These are phyloP conservation scores for Betta splendens DNA, from an alignment of 2,797 vertebrate genomes.

Conservation along the genomic window DNA sequence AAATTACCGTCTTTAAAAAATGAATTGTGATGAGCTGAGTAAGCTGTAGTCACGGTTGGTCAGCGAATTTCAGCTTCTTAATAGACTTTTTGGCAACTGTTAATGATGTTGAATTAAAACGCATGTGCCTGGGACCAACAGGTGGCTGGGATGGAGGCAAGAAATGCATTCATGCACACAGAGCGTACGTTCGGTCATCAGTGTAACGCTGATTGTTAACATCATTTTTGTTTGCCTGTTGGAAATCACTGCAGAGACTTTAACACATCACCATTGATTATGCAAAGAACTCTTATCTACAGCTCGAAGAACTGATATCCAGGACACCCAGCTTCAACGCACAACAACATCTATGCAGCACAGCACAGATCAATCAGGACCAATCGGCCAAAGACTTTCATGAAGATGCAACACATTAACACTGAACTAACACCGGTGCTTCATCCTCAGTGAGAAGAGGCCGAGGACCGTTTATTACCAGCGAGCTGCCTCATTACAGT, in stretches of 20 bases:
- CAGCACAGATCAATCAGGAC: not conserved
- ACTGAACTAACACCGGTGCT: not conserved
- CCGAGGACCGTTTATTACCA: not conserved
- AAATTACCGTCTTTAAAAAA: no score
- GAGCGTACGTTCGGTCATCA: not conserved
- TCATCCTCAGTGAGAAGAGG: not conserved
- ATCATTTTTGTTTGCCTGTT: not conserved
- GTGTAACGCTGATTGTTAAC: not conserved
- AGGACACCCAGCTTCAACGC: no score
- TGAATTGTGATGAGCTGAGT: no score
- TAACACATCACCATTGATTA: not conserved
- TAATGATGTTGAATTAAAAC: not conserved
- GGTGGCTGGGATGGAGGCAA: not conserved
- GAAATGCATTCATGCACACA: not conserved
- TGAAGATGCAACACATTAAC: not conserved
- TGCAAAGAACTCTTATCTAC: not conserved
- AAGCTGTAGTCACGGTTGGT: no score
- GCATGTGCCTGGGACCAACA: not conserved
- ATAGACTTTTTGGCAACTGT: not conserved
- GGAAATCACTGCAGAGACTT: not conserved
- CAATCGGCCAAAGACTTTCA: not conserved
- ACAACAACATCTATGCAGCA: not conserved
- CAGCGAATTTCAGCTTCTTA: not conserved
- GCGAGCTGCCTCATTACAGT: not conserved
- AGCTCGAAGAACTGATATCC: no score